Conservation (phyloP, 2,113 vertebrate genomes). For the Ploceus nigricollis region DNA sequence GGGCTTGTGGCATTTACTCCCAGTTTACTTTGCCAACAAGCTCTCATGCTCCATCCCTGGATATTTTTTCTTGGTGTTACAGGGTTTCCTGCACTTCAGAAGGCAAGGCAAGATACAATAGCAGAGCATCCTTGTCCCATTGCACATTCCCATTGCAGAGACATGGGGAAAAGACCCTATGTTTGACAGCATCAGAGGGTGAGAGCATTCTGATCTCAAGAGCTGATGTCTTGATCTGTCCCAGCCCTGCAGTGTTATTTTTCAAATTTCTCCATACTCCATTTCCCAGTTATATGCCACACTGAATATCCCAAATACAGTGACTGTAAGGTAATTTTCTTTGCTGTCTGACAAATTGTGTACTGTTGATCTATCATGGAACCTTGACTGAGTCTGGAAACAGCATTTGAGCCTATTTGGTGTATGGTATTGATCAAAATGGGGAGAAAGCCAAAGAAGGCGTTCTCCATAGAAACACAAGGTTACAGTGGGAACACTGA, state of each 20-base stretch:
- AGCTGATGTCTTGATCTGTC: not conserved
- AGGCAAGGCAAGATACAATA: not conserved
- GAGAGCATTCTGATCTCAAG: not conserved
- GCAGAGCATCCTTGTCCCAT: not conserved
- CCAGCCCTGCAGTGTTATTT: not conserved
- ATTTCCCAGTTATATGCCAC: not conserved
- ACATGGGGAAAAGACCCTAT: not conserved
- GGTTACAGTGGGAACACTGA: not conserved
- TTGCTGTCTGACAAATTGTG: not conserved
- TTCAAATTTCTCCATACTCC: not conserved
- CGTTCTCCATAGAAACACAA: not conserved
- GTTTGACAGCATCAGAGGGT: not conserved
- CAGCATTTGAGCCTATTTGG: not conserved
- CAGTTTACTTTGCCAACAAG: not conserved
- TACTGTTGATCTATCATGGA: not conserved
- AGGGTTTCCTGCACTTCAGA: not conserved
- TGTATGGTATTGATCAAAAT: not conserved
- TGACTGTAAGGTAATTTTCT: not conserved
- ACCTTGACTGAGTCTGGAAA: not conserved
- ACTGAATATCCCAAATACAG: not conserved
- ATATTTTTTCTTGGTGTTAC: not conserved
- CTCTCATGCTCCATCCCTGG: not conserved
- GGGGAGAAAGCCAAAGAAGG: not conserved
- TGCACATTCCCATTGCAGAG: not conserved
- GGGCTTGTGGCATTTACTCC: not conserved